Percentiles rank a stretch among this genome's conserved stretches.
Conservation (phyloP, 2,888 invertebrate species). For the Ommatoiulus sabulosus region DNA sequence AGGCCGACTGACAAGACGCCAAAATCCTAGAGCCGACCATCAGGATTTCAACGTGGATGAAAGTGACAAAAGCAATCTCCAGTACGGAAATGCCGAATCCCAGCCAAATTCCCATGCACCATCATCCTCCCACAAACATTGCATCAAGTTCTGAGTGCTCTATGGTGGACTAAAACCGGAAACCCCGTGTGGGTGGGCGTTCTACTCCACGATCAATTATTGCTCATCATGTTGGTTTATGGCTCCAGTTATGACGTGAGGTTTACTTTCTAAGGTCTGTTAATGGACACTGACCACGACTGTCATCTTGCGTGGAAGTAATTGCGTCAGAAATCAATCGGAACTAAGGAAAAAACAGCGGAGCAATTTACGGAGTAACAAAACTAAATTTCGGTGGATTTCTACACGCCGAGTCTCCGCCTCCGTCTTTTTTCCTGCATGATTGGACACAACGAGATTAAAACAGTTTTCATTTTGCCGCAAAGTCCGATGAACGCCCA, state of each 20-base stretch:
- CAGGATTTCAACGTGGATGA: slow-evolving; percentile 20
- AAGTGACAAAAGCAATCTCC: slow-evolving; percentile 22
- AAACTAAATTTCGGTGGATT: not conserved
- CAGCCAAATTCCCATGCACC: not conserved
- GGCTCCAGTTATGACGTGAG: not conserved
- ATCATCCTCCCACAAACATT: not conserved
- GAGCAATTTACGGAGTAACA: not conserved
- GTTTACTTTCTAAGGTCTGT: not conserved
- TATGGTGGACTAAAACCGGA: not conserved
- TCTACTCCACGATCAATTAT: slow-evolving; percentile 2
- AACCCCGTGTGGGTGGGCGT: not conserved
- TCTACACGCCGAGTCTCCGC: not conserved
- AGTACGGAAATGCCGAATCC: not conserved
- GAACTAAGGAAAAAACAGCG: not conserved
- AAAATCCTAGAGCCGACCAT: not conserved
- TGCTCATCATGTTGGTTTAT: not conserved
- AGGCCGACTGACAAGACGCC: slow-evolving; percentile 7
- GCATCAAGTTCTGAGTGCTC: no score
- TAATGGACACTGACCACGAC: slow-evolving; percentile 14
- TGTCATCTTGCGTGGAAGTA: not conserved
- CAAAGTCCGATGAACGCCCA: not conserved
- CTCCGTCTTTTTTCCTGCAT: not conserved
- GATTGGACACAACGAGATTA: no score
- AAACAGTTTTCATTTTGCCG: no score
- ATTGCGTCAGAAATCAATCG: slow-evolving; percentile 5